Evolutionary conservation across 2,113 vertebrate species (phyloP), one percentile per base, ranked within the genome.

Genomic region (Psilopogon haemacephalus): DNA sequence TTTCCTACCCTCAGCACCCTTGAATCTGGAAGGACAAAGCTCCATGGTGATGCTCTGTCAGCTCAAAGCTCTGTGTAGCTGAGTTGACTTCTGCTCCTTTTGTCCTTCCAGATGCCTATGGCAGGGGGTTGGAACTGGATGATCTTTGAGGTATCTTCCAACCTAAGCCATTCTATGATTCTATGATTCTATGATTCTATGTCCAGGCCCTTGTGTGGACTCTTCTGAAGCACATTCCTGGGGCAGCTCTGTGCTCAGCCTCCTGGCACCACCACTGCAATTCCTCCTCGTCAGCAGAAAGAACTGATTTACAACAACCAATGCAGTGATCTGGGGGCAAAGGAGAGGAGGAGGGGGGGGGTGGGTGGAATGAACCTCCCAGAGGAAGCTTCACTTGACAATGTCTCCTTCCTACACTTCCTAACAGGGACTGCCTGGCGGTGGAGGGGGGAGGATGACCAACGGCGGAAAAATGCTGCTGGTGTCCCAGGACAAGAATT

Each of bases 381-480:
- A 94, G 8, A 95, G 96, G 95, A 95, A 95, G 63, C 82, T 54
- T 73, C 79, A 17, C 59, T 91, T 88, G 84, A 94, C 94, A 90
- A 71, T 65, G 89, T 93, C 68, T 85, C 89, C 56, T 96, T 86
- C 93, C 94, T 72, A 18, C 6, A 54, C 82, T 94, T 94, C 93
- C 91, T 89, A 90, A 40, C 87, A 68, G 87, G 16, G n/a, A 68
- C 72, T 88, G n/a, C n/a, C n/a, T n/a, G n/a, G n/a, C 46, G 1
- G 18, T 3, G 65, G 14, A 15, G 69, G 93, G 82, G 14, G 7
- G 69, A 91, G 82, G 72, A 91, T 93, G 91, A 93, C 52, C 72
- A 48, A 89, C 4, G 7, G 12, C 64, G 82, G 91, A 95, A 95
- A 96, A 94, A 94, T 89, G 55, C 26, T 64, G 35, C 30, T 85